Conservation (phyloP, 2,888 invertebrate species). For the Dynastes grantii region DNA sequence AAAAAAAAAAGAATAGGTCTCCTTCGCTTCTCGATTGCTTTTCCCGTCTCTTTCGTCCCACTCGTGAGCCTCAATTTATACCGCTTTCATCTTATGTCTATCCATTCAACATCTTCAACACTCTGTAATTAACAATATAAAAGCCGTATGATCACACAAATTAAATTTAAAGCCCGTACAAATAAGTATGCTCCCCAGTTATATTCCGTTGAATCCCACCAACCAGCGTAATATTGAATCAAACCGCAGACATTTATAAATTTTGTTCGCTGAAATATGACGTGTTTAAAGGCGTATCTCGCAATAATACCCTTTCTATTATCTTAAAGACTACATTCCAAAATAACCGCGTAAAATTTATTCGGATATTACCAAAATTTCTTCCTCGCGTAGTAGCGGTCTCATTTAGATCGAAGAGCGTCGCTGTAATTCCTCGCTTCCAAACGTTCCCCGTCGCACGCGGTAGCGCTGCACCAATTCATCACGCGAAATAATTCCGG, state of each 20-base stretch:
- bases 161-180: no score
- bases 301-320: conserved; percentile 21
- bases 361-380: conserved; percentile 32
- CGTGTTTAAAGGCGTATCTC: conserved; percentile 15
- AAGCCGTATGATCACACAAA: no score
- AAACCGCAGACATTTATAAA: conserved; percentile 10
- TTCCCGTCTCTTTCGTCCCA: no score
- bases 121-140: no score
- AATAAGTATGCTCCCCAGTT: no score
- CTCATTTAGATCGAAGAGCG: conserved; percentile 25
- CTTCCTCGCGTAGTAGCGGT: not conserved
- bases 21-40: no score
- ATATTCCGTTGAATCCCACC: no score
- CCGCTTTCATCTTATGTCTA: no score
- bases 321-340: conserved; percentile 28
- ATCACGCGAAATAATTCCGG: conserved; percentile 42
- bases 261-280: conserved; percentile 4
- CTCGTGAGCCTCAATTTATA: no score
- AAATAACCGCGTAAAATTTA: conserved; percentile 30
- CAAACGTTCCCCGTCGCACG: conserved; percentile 14
- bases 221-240: no score
- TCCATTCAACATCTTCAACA: no score
- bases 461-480: conserved; percentile 38
- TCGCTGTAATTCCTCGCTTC: conserved; percentile 34
- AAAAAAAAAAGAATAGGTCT: no score